These are phyloP conservation scores for Dendrocopos noguchii DNA, from an alignment of 2,113 vertebrate species.

Conservation along the genomic window DNA sequence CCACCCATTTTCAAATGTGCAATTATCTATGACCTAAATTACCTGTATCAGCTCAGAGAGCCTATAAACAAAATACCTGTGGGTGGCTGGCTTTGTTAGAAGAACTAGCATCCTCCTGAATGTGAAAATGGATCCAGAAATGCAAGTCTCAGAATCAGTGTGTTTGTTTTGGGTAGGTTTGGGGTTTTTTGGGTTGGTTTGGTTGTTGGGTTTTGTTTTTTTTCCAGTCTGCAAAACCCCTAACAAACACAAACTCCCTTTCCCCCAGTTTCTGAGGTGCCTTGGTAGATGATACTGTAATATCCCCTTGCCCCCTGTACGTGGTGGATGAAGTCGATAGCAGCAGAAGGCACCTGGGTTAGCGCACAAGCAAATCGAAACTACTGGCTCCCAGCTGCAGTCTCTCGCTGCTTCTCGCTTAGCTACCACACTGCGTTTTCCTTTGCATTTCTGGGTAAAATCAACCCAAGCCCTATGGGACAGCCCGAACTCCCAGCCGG, in stretches of 20 bases:
- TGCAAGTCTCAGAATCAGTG: not conserved
- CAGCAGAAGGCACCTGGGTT: not conserved
- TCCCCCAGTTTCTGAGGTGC: not conserved
- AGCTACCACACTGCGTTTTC: rapidly evolving
- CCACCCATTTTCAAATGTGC: not conserved
- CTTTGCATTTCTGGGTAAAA: rapidly evolving
- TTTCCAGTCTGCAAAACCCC: not conserved
- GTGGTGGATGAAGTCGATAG: rapidly evolving
- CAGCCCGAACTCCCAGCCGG: not conserved
- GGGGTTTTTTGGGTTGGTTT: too few relatives aligned
- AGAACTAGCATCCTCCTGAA: not conserved
- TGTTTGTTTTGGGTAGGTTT: not conserved
- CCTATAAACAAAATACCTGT: not conserved
- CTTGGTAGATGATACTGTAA: rapidly evolving
- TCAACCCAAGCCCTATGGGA: rapidly evolving
- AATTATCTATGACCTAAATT: not conserved
- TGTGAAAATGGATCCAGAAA: not conserved
- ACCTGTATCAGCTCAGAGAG: not conserved
- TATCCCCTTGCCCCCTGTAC: rapidly evolving
- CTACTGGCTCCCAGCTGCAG: not conserved
- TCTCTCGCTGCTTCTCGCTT: not conserved
- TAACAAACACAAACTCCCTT: not conserved
- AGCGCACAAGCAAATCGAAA: rapidly evolving
- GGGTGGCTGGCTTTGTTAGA: not conserved
- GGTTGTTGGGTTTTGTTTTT: too few relatives aligned